Conservation (phyloP, 1,140 invertebrate genomes). For the Gonioctena quinquepunctata region DNA sequence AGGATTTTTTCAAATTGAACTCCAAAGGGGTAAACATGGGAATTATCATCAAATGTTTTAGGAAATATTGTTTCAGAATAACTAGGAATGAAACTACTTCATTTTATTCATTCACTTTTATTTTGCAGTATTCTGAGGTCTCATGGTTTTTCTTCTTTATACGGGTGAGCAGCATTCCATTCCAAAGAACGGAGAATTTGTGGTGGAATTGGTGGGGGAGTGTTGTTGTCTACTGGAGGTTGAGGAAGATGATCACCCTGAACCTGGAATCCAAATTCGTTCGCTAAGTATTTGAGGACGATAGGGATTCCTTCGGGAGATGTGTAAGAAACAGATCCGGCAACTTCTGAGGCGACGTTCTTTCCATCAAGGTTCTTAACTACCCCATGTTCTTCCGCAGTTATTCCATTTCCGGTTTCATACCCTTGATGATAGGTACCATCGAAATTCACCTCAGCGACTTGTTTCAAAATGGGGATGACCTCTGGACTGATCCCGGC, state of each 20-base stretch:
- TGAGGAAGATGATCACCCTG: conserved; percentile 44
- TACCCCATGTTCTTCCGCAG: conserved; percentile 45
- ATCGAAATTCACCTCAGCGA: conserved; percentile 66
- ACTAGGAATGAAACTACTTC: too few species aligned
- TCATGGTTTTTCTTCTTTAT: not conserved
- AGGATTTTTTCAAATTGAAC: too few species aligned
- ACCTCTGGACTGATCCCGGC: too few species aligned
- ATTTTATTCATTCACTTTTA: too few species aligned
- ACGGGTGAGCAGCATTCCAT: conserved; percentile 35
- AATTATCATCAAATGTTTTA: too few species aligned
- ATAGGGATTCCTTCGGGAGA: conserved; percentile 71
- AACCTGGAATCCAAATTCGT: conserved; percentile 33
- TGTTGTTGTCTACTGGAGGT: conserved; percentile 54
- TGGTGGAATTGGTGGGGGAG: conserved; percentile 32
- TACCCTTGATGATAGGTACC: conserved; percentile 62
- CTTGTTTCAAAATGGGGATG: conserved; percentile 65
- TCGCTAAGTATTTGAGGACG: conserved; percentile 18
- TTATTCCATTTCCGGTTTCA: conserved; percentile 33
- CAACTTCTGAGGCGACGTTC: conserved; percentile 61
- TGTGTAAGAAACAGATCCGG: conserved; percentile 76
- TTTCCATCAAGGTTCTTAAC: conserved; percentile 57
- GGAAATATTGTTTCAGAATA: too few species aligned
- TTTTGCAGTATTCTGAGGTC: too few species aligned
- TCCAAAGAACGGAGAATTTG: conserved; percentile 33
- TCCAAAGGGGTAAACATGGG: too few species aligned